phyloP scores from a whole-genome alignment of 2,888 invertebrate genomes.

The Dicyrtomina minuta region DNA sequence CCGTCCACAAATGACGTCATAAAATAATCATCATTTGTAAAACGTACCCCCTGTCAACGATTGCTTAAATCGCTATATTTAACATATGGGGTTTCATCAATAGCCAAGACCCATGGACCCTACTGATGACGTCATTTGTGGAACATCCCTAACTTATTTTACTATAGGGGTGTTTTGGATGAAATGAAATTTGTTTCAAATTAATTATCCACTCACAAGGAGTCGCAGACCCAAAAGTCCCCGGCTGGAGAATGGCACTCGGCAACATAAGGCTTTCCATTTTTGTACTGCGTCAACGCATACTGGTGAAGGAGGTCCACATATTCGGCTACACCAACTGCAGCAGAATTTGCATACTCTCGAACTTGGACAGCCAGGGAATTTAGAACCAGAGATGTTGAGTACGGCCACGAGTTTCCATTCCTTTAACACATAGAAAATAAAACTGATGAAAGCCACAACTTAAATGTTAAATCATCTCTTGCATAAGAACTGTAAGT shows the following conservation, averaged over 20 bases:
- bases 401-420: slow-evolving; percentile 52
- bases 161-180: background rate
- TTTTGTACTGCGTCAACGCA: slow-evolving; percentile 47
- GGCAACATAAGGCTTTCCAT: slow-evolving; percentile 49
- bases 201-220: slow-evolving; percentile 35
- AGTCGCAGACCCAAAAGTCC: slow-evolving; percentile 50
- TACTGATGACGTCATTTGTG: too few relatives aligned
- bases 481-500: too few relatives aligned
- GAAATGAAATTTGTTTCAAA: background rate
- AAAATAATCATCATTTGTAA: too few relatives aligned
- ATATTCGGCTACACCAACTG: slow-evolving; percentile 37
- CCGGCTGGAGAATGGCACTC: slow-evolving; percentile 49
- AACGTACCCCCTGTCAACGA: too few relatives aligned
- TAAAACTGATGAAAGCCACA: background rate
- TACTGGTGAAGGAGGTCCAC: slow-evolving; percentile 44
- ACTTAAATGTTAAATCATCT: background rate
- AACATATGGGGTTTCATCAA: too few relatives aligned
- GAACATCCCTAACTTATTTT: background rate
- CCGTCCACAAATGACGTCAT: too few relatives aligned
- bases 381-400: slow-evolving; percentile 43
- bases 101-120: too few relatives aligned
- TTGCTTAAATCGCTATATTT: too few relatives aligned
- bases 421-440: too few relatives aligned
- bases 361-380: slow-evolving; percentile 44
- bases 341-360: slow-evolving; percentile 35